Evolutionary conservation across 2,888 invertebrate genomes (phyloP), one percentile per base, ranked within the genome.

Genomic region (Smittia aterrima): DNA sequence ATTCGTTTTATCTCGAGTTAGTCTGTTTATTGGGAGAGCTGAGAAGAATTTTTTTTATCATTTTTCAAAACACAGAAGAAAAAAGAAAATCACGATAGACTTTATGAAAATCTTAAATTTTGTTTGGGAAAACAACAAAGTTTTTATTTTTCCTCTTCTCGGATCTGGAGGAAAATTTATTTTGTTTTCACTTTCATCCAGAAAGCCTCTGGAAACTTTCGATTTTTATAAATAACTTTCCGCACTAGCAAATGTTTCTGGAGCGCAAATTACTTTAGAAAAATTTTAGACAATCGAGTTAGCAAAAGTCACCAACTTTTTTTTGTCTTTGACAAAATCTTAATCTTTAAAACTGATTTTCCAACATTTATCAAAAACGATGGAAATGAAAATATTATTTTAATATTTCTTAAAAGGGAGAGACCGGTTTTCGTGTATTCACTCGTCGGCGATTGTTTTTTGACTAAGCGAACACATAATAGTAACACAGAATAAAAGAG

Each of bases 391-490:
- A 58, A 58, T 18, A 58, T 58, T 47, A 58, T 47, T 47, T 58
- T 58, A n/a, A 47, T 7, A 20, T 20, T 54, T 70, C 41, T 70
- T 9, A 9, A 47, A 11, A 67, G 41, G 70, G 70, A 20, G 32
- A 53, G 53, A 70, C 70, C 70, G 70, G 54, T 70, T 70, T 47
- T 53, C 70, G 70, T 70, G 70, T 70, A 70, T 70, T 70, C 70
- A 70, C 70, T 70, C 70, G 53, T 70, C 41, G 70, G 27, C 70
- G 70, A 54, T 54, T 70, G 70, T 70, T 70, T 70, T 70, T 70
- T 70, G 70, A 70, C 70, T 70, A 53, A 70, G 22, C 41, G 54
- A 38, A 20, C 53, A 70, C 20, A 70, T 70, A 70, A 54, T 68
- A 70, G 70, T 54, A 54, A 54, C 70, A 70, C 54, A 70, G 70